Base-by-base conservation (phyloP, 2,797 vertebrate species). In the Salarias fasciatus region DNA sequence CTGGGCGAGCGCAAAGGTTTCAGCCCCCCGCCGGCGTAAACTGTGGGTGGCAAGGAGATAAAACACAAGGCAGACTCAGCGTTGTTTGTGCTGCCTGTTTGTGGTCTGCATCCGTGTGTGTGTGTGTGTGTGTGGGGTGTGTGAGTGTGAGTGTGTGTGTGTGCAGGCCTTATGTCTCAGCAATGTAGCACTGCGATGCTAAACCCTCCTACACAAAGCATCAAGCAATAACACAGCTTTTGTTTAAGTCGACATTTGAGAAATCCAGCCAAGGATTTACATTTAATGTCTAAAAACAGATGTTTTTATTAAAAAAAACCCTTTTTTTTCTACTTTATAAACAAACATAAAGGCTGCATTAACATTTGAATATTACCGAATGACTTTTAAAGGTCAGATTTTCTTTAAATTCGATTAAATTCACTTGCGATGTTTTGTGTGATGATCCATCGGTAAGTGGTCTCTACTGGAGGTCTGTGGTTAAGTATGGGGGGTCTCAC, bases 21-120 rank as follows among this genome's bases (percentile, higher is more conserved):
- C 77, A 80, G 77, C 64, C 60, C 85, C 88, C 87, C 48, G 52
- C 86, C 69, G 85, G 75, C 24, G 54, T 68, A 68, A 87, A 84
- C 87, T 82, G 89, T 92, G 91, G 92, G 90, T 92, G 92, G 92
- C 75, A 59, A 42, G 40, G 63, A 88, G 87, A 90, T 91, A 88
- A 92, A 92, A 88, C 86, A 77, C 64, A 29, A 70, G 66, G 79
- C 71, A 54, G 82, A 57, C 70, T 48, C 63, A 0, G 55, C 41
- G 11, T 77, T 92, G 90, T 91, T 92, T 92, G 64, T 64, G 72
- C 85, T 88, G 78, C 67, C 83, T 89, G 81, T 91, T 90, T 90
- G 89, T 83, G 80, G 83, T 75, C 82, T 66, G 66, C 63, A 77
- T 61, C 72, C 72, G 69, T 40, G 70, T 61, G 67, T 80, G 43